These are phyloP conservation scores for Hypena proboscidalis DNA, from an alignment of 2,888 invertebrate genomes.

Conservation along the genomic window DNA sequence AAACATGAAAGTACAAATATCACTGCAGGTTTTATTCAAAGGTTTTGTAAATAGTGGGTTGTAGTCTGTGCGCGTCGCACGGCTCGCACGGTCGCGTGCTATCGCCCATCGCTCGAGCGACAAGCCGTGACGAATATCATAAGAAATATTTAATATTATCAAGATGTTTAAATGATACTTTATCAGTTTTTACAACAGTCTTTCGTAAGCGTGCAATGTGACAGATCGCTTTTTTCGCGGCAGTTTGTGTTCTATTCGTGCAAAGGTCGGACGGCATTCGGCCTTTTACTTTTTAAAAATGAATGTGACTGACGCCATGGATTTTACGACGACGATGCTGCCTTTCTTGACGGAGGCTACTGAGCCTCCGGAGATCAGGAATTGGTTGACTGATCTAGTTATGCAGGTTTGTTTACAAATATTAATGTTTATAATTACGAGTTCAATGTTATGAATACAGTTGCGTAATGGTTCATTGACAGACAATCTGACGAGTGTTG, in stretches of 20 bases:
- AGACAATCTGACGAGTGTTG: too few species aligned
- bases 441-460: neutral
- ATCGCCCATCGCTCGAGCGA: conserved; percentile 31
- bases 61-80: conserved; percentile 50
- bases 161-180: conserved; percentile 60
- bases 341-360: conserved; percentile 43
- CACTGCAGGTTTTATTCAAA: conserved; percentile 27
- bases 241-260: conserved; percentile 38
- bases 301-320: conserved; percentile 55
- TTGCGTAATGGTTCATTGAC: neutral
- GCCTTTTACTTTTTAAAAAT: conserved; percentile 46
- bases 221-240: conserved; percentile 49
- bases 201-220: conserved; percentile 46
- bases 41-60: too few species aligned
- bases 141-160: conserved; percentile 51
- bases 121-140: conserved; percentile 34
- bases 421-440: neutral
- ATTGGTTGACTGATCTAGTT: conserved; percentile 66
- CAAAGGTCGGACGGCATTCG: conserved; percentile 23
- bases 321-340: conserved; percentile 42
- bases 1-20: conserved; percentile 15
- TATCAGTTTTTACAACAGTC: conserved; percentile 55
- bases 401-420: conserved; percentile 62
- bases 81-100: conserved; percentile 59
- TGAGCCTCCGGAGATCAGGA: conserved; percentile 57